Evolutionary conservation across 1,140 invertebrate species (phyloP), one percentile per base, ranked within the genome.

Genomic region (Phortica variegata): DNA sequence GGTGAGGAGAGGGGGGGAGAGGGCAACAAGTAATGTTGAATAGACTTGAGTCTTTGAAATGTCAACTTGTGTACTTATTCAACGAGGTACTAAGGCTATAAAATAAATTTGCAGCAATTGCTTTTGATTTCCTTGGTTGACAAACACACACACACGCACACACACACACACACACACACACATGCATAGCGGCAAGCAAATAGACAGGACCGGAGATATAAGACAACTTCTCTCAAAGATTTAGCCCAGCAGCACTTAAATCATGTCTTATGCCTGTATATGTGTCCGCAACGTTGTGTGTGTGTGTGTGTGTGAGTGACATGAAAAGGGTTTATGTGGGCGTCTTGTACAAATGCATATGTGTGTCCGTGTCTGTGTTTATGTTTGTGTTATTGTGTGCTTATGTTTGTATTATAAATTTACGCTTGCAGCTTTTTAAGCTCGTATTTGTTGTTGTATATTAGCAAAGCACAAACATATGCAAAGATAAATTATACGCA

Each of bases 401-500:
- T 6, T 29, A 34, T 34, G 33, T n/a, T 5, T 34, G 33, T 34
- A n/a, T 15, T 34, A 34, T n/a, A 15, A 5, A 34, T 4, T 4
- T 34, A 34, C 16, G 12, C 33, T n/a, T 34, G 16, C 33, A 34
- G 4, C 10, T 34, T 10, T 34, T 4, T 34, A 7, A n/a, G 49
- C 26, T 43, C 49, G 52, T 39, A 17, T 43, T 55, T 56, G 49
- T 33, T 66, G 52, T 47, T 65, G 61, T n/a, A n/a, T n/a, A n/a
- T n/a, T n/a, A n/a, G 52, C 62, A 66, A 62, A 53, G 62, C 56
- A 54, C 23, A 60, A 68, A 68, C 63, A 66, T 66, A 66, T 66
- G 63, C 63, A 66, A 58, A 66, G 63, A 66, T 66, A 66, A 66
- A 66, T 66, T 68, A 68, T 68, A 66, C 56, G 57, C 63, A 63